These are phyloP conservation scores for Oryzias melastigma DNA, from an alignment of 2,113 vertebrate species.

Conservation along the genomic window DNA sequence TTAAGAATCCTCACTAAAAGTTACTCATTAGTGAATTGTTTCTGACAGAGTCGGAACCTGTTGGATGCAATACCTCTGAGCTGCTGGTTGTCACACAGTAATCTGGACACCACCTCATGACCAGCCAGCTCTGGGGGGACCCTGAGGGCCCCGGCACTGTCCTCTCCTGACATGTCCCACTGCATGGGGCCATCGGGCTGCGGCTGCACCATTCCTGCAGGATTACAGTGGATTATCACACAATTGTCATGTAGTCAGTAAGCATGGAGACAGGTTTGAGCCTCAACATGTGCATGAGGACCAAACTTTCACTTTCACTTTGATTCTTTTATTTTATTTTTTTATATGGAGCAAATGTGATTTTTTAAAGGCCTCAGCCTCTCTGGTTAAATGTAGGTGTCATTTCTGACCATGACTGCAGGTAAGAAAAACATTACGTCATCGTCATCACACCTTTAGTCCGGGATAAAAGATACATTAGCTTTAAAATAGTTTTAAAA, in stretches of 20 bases:
- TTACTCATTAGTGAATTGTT: background rate
- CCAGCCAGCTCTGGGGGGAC: slow-evolving; percentile 78
- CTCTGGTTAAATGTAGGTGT: background rate
- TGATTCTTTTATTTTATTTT: background rate
- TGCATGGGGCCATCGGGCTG: slow-evolving; percentile 76
- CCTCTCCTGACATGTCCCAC: slow-evolving; percentile 77
- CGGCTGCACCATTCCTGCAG: slow-evolving; percentile 79
- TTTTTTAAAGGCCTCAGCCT: too few species aligned
- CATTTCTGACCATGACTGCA: background rate
- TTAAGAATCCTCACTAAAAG: background rate
- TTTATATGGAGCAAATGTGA: too few species aligned
- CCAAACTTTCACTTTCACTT: slow-evolving; percentile 46
- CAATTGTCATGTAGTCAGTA: background rate
- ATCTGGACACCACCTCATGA: slow-evolving; percentile 77
- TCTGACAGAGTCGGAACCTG: background rate
- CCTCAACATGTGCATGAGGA: background rate
- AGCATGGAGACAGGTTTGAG: too few species aligned
- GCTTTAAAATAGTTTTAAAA: too few species aligned
- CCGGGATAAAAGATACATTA: too few species aligned
- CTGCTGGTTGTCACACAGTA: slow-evolving; percentile 80
- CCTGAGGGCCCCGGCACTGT: slow-evolving; percentile 70
- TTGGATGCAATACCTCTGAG: slow-evolving; percentile 73
- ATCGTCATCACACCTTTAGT: background rate
- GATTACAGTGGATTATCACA: background rate
- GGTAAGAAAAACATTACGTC: slow-evolving; percentile 59